Conservation (phyloP, 2,888 invertebrate genomes). For the Hypolimnas misippus region DNA sequence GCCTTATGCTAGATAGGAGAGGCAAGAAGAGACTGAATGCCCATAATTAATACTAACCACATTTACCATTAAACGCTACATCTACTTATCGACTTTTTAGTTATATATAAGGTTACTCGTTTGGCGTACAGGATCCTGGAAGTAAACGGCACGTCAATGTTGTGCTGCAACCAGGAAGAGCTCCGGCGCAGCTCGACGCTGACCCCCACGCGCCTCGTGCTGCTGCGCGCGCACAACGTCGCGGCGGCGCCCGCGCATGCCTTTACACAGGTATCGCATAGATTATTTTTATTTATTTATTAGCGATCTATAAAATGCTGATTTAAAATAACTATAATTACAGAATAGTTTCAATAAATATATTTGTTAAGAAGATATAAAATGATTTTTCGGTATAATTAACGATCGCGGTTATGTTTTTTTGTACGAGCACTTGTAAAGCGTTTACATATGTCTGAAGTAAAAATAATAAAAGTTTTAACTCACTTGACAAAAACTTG, state of each 20-base stretch:
- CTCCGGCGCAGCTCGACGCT: constrained; percentile 86
- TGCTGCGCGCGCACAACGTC: constrained; percentile 69
- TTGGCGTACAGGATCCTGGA: constrained; percentile 87
- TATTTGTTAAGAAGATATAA: too few relatives aligned
- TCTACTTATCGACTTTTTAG: background rate
- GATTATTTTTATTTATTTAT: background rate
- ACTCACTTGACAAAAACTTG: too few relatives aligned
- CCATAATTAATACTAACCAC: too few relatives aligned
- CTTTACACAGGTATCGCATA: constrained; percentile 62
- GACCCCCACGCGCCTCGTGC: constrained; percentile 86
- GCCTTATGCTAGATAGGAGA: too few relatives aligned
- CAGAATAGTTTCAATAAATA: too few relatives aligned
- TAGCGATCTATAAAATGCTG: background rate
- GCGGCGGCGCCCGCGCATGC: constrained; percentile 47
- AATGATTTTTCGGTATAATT: too few relatives aligned
- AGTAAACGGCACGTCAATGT: constrained; percentile 90
- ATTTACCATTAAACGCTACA: background rate
- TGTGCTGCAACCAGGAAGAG: constrained; percentile 88
- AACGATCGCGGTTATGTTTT: too few relatives aligned
- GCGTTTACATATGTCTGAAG: too few relatives aligned
- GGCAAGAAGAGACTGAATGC: too few relatives aligned
- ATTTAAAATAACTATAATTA: background rate
- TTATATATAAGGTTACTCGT: background rate
- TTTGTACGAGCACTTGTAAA: too few relatives aligned
- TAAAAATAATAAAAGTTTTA: too few relatives aligned